Conservation (phyloP, 2,888 invertebrate species). For the Boloria euphrosyne region DNA sequence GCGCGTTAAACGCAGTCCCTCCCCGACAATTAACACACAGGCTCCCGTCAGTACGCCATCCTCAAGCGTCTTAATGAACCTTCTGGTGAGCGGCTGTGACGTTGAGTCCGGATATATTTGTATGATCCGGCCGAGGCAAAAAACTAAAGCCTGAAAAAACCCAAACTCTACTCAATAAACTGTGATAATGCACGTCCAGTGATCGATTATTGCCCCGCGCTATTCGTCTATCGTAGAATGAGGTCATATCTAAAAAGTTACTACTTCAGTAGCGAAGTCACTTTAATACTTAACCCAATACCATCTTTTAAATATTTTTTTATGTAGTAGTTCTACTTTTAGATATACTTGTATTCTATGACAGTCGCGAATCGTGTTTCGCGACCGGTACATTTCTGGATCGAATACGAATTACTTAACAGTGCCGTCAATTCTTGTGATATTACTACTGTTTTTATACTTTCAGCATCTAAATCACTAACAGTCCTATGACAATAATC, state of each 20-base stretch:
- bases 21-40: constrained; percentile 49
- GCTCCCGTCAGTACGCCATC: constrained; percentile 73
- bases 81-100: constrained; percentile 97
- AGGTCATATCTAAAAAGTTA: constrained; percentile 19
- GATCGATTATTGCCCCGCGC: constrained; percentile 52
- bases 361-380: constrained; percentile 1
- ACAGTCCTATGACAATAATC: constrained; percentile 44
- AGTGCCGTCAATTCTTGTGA: constrained; percentile 73
- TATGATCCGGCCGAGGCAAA: constrained; percentile 84
- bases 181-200: constrained; percentile 80
- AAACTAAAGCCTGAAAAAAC: constrained; percentile 70
- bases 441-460: constrained; percentile 58
- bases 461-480: constrained; percentile 52
- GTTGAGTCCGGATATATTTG: constrained; percentile 96
- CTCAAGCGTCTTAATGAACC: constrained; percentile 95
- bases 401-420: constrained; percentile 56
- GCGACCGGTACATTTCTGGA: constrained; percentile 35
- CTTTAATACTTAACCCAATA: constrained; percentile 11
- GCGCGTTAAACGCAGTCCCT: constrained; percentile 70
- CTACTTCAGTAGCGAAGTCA: constrained; percentile 13
- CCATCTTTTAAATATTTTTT: constrained; percentile 10
- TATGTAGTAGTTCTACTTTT: constrained; percentile 6
- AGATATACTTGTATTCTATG: constrained; percentile 12
- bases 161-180: constrained; percentile 49
- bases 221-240: constrained; percentile 19